A percentile compares a stretch with the other conserved stretches of the same genome.
Conservation (phyloP, 1,140 invertebrate species). For the Monochamus saltuarius region DNA sequence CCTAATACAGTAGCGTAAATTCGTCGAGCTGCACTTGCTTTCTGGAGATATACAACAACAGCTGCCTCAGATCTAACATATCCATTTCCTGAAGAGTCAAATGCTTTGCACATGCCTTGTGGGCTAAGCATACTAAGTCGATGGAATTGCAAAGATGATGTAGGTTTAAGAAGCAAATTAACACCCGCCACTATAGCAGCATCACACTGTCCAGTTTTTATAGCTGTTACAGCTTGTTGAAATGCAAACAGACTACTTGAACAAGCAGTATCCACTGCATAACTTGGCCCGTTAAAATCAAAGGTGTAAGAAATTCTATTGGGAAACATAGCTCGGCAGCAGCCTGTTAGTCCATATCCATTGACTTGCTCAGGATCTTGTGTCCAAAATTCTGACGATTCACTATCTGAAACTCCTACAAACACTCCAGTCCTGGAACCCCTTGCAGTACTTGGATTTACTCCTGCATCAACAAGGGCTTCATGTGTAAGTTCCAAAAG, state of each 20-base stretch:
- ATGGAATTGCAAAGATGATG: conserved; percentile 89
- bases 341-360: conserved; percentile 92
- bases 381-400: conserved; percentile 82
- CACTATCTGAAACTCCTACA: conserved; percentile 83
- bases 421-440: conserved; percentile 89
- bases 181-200: conserved; percentile 88
- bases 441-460: conserved; percentile 77
- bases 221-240: conserved; percentile 81
- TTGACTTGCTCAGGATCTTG: conserved; percentile 73
- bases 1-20: conserved; percentile 86
- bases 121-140: conserved; percentile 85
- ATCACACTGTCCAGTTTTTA: conserved; percentile 85
- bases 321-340: conserved; percentile 91
- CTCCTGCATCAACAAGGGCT: conserved; percentile 89
- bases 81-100: conserved; percentile 86
- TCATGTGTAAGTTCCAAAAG: conserved; percentile 93
- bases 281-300: conserved; percentile 89
- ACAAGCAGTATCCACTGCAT: conserved; percentile 92
- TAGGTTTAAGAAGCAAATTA: conserved; percentile 83
- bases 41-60: conserved; percentile 80
- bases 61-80: conserved; percentile 91
- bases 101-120: conserved; percentile 90
- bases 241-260: conserved; percentile 89
- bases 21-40: conserved; percentile 69
- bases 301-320: conserved; percentile 95